phyloP scores from a whole-genome alignment of 2,888 invertebrate species.

The Hemithea aestivaria region DNA sequence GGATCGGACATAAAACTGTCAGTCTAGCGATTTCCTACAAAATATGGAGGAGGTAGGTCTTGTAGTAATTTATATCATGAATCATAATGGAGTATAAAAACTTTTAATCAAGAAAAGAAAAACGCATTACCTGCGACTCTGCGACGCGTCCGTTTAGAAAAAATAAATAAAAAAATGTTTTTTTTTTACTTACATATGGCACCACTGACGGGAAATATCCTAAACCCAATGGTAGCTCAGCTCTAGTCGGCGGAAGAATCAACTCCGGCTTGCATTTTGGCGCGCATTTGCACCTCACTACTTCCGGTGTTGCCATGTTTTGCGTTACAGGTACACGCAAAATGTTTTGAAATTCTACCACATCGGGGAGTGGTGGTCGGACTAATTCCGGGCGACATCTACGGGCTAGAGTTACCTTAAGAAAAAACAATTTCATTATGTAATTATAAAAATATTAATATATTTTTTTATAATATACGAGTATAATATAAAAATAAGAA shows the following conservation, averaged over 20 bases:
- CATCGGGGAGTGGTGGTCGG: conserved; percentile 8
- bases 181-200: conserved; percentile 24
- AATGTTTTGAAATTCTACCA: conserved; percentile 18
- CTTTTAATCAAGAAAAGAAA: no score
- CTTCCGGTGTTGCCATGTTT: conserved; percentile 24
- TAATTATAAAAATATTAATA: no score
- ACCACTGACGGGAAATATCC: conserved; percentile 42
- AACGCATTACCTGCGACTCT: no score
- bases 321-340: no score
- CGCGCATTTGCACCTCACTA: conserved; percentile 3
- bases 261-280: conserved; percentile 27
- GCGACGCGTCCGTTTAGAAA: no score
- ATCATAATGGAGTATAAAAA: no score
- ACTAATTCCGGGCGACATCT: conserved; percentile 4
- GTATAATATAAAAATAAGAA: no score
- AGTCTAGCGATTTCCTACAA: no score
- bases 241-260: conserved; percentile 39
- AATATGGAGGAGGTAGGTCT: no score
- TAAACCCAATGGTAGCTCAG: conserved; percentile 40
- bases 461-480: no score
- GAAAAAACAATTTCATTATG: conserved; percentile 5
- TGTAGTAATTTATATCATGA: no score
- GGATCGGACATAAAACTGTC: no score
- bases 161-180: neutral
- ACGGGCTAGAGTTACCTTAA: conserved; percentile 22